Evolutionary conservation across 2,113 vertebrate species (phyloP), one percentile per base, ranked within the genome.

Genomic region (Equus przewalskii): DNA sequence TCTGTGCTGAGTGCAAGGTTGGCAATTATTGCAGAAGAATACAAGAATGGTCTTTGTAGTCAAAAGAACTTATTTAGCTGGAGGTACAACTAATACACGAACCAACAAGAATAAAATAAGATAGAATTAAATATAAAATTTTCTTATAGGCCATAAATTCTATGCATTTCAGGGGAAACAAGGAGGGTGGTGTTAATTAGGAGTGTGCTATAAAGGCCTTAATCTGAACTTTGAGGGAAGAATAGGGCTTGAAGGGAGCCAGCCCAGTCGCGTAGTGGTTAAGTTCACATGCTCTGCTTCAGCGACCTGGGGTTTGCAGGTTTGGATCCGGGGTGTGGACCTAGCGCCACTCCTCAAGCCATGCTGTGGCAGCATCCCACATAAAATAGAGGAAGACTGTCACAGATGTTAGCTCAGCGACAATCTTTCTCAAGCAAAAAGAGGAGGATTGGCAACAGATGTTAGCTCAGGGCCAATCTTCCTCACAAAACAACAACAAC

Each of bases 1-100:
- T 96, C 54, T 91, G n/a, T 67, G 49, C 44, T 46, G 46, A 94
- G 89, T 67, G 56, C n/a, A 91, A 76, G 83, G 18, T 30, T 85
- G 58, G 58, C 56, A 86, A 46, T 85, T 84, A n/a, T 33, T 51
- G 19, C 9, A 0, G 28, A 67, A 85, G n/a, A 60, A 49, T 11
- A 33, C 6, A 82, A 54, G 41, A 56, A 67, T 75, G 24, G 65
- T 70, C 67, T 96, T 92, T 78, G 75, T 73, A 62, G 4, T 64
- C 44, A 88, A 44, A 54, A 91, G 3, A 79, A 67, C 28, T 76
- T 73, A n/a, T n/a, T 95, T 94, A 91, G 46, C 44, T 49, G 19
- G 41, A 62, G 13, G 78, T n/a, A 89, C 3, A 80, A 78, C 76
- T 64, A 58, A 58, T 58, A 54, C 7, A 89, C 22, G 15, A 93